These are phyloP conservation scores for Danio rerio DNA, from an alignment of 2,113 vertebrate genomes.

Conservation along the genomic window GRCz12tu NC_133177.1:24279001-24279500, in stretches of 20 bases:
- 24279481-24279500: no score
- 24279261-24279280: slow-evolving; percentile 91
- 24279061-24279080: no score
- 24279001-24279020: no score
- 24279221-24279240: slow-evolving; percentile 86
- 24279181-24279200: background rate
- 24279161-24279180: no score
- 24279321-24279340: slow-evolving; percentile 76
- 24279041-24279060: no score
- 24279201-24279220: slow-evolving; percentile 71
- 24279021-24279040: no score
- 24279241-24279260: slow-evolving; percentile 85
- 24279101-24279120: no score
- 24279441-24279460: no score
- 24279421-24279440: background rate
- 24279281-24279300: slow-evolving; percentile 87
- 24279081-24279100: no score
- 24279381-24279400: background rate
- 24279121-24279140: no score
- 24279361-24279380: slow-evolving; percentile 78
- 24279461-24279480: no score
- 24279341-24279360: slow-evolving; percentile 77
- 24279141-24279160: no score
- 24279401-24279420: background rate
- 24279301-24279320: slow-evolving; percentile 79